Percentiles rank a stretch among this genome's conserved stretches.
Conservation (phyloP, 2,797 vertebrate species). For the Prunella strophiata region DNA sequence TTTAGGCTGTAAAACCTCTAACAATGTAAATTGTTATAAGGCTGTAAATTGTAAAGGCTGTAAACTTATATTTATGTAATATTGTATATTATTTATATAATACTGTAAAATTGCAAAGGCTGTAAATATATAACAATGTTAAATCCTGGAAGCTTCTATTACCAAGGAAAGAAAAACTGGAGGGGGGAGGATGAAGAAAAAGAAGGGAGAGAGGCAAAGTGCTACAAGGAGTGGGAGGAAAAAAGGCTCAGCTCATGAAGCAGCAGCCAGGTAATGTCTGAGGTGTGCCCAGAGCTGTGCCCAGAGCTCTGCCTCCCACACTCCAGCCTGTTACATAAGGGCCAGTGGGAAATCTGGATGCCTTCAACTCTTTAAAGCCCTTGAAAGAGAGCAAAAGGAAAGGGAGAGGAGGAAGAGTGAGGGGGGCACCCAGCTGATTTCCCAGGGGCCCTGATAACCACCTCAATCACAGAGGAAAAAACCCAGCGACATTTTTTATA, state of each 20-base stretch:
- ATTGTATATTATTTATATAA: background rate
- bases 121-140: background rate
- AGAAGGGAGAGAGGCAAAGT: background rate
- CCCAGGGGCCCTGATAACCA: background rate
- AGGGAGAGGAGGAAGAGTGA: background rate
- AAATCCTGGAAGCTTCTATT: background rate
- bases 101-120: background rate
- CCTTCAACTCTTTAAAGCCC: constrained; percentile 3
- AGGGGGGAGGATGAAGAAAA: background rate
- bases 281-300: constrained; percentile 21
- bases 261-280: background rate
- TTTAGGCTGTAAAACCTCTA: background rate
- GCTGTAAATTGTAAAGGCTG: background rate
- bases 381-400: constrained; percentile 6
- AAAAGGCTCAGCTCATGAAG: background rate
- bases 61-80: constrained; percentile 11
- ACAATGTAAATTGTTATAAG: background rate
- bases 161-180: background rate
- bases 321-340: background rate
- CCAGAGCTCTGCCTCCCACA: constrained; percentile 30
- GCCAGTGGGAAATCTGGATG: background rate
- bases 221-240: background rate
- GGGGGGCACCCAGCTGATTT: background rate
- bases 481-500: background rate
- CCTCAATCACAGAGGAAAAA: background rate